Conservation (phyloP, 2,113 vertebrate genomes). For the Sturnira hondurensis region DNA sequence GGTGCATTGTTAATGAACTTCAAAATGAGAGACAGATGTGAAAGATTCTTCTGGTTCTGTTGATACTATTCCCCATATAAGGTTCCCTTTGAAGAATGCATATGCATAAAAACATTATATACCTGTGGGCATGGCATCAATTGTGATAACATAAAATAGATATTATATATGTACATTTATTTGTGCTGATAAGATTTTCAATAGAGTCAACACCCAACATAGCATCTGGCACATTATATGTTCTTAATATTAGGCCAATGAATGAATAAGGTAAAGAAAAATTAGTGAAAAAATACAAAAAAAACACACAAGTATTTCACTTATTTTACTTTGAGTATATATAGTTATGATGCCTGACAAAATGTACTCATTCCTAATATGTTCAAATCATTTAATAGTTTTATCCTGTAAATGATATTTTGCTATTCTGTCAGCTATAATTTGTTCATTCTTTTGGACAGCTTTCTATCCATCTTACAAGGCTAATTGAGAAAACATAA, state of each 20-base stretch:
- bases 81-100: not conserved
- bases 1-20: not conserved
- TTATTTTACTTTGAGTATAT: not conserved
- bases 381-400: constrained; percentile 3
- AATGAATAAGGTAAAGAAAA: not conserved
- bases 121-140: not conserved
- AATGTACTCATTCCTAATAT: not conserved
- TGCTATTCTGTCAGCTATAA: not conserved
- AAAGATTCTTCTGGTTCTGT: not conserved
- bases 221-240: not conserved
- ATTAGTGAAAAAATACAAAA: not conserved
- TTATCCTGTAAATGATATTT: not conserved
- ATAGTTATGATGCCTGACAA: not conserved
- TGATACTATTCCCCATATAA: not conserved
- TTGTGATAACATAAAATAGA: not conserved
- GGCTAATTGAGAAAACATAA: not conserved
- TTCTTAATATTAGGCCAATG: not conserved
- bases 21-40: not conserved
- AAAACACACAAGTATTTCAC: not conserved
- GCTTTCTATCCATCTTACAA: not conserved
- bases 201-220: not conserved
- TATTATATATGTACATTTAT: not conserved
- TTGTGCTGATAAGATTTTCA: not conserved
- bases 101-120: not conserved
- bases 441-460: not conserved